Conservation (phyloP, 2,888 invertebrate species). For the Hemicrepidius hirtus region DNA sequence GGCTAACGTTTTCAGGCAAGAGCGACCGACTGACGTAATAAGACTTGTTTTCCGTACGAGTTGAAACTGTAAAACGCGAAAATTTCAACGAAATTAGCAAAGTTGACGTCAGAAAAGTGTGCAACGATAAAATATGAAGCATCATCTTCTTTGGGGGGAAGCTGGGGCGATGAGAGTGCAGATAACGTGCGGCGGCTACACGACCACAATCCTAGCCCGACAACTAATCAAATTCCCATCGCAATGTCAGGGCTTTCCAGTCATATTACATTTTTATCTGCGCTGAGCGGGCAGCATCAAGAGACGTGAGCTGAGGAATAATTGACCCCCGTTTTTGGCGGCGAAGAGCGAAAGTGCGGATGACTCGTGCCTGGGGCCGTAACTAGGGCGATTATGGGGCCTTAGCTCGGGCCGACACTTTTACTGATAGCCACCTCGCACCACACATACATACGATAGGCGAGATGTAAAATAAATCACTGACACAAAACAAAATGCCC, state of each 20-base stretch:
- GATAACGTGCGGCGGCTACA: conserved; percentile 46
- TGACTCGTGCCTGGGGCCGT: conserved; percentile 48
- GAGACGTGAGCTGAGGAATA: conserved; percentile 66
- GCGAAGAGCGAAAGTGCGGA: conserved; percentile 47
- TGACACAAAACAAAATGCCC: conserved; percentile 44
- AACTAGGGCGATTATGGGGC: conserved; percentile 44
- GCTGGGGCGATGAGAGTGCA: conserved; percentile 37
- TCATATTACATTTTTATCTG: conserved; percentile 70
- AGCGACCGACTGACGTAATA: background rate
- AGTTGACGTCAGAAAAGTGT: conserved; percentile 37
- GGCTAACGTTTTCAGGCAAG: background rate
- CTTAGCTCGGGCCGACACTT: conserved; percentile 44
- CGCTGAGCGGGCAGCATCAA: conserved; percentile 63
- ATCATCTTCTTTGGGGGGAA: conserved; percentile 37
- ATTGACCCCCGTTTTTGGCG: conserved; percentile 60
- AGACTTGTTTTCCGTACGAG: background rate
- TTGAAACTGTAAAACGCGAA: conserved; percentile 19
- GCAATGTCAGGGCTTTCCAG: conserved; percentile 66
- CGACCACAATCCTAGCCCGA: conserved; percentile 47
- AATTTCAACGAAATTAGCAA: conserved; percentile 43
- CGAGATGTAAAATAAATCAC: conserved; percentile 43
- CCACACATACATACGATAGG: conserved; percentile 40
- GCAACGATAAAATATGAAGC: conserved; percentile 46
- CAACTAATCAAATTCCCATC: conserved; percentile 62
- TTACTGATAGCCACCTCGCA: conserved; percentile 45